A percentile compares a stretch with the other conserved stretches of the same genome.
These are phyloP conservation scores for Perognathus longimembris DNA, from an alignment of 2,113 vertebrate genomes.

Conservation along the genomic window DNA sequence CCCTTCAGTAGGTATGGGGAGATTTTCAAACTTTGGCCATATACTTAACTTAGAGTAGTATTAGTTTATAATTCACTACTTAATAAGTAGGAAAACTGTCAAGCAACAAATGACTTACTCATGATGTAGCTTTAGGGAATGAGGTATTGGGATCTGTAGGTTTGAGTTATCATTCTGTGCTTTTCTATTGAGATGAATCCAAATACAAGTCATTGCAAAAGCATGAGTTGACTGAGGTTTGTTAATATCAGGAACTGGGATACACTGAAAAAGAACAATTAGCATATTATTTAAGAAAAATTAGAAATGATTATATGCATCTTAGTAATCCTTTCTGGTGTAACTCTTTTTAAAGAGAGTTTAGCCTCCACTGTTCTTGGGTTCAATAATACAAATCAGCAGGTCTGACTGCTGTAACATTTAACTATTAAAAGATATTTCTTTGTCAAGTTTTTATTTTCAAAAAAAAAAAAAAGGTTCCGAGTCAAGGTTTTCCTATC, in stretches of 20 bases:
- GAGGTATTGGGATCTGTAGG: constrained; percentile 97
- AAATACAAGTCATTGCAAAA: constrained; percentile 99
- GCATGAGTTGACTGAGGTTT: constrained; percentile 99
- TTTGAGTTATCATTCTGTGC: constrained; percentile 98
- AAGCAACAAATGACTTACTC: constrained; percentile 89
- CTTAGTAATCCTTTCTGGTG: background rate
- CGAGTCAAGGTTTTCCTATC: constrained; percentile 11
- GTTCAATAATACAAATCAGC: constrained; percentile 36
- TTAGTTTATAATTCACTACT: background rate
- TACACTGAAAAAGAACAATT: constrained; percentile 89
- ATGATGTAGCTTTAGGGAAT: constrained; percentile 97
- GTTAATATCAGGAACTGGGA: constrained; percentile 99
- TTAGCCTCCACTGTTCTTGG: background rate
- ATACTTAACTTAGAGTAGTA: background rate
- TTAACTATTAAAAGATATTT: background rate
- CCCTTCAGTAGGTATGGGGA: background rate
- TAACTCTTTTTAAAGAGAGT: constrained; percentile 18
- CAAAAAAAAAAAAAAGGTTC: constrained; percentile 22
- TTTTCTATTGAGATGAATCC: constrained; percentile 99
- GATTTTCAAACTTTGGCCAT: background rate
- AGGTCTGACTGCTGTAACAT: background rate
- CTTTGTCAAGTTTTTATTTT: constrained; percentile 8
- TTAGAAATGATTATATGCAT: constrained; percentile 15
- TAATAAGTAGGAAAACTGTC: constrained; percentile 25
- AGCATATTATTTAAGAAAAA: constrained; percentile 14